Evolutionary conservation across 2,113 vertebrate genomes (phyloP), one percentile per base, ranked within the genome.

Genomic region (Rostratula benghalensis): DNA sequence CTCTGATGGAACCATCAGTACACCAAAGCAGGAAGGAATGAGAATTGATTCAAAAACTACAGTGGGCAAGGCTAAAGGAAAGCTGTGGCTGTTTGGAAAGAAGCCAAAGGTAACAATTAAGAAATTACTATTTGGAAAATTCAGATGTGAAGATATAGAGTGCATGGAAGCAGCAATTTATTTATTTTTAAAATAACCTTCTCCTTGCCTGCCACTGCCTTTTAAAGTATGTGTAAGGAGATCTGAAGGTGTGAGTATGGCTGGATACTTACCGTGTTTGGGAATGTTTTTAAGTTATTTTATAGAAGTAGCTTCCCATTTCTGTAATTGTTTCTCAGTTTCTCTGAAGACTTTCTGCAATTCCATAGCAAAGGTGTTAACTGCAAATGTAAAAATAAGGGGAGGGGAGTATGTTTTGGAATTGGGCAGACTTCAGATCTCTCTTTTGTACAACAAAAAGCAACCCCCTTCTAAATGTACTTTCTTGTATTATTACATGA

Each of bases 61-160:
- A 8, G 98, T 99, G 35, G 98, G 98, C 97, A 99, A 98, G 94
- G 97, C 99, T 96, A 99, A 99, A 98, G 99, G 99, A 98, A 99
- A 99, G 86, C 98, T 99, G 81, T 99, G 99, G 99, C 98, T 99
- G 31, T 99, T 99, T 97, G 99, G 99, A 95, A 99, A 99, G 98
- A 99, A 99, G 97, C 99, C 99, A 94, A 99, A 99, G 99, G 99
- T 99, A 98, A 97, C 95, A 96, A 57, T 83, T 81, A 68, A 86
- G 41, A 92, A 91, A 89, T 96, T 94, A 67, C 41, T 94, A 6
- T 78, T 85, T 21, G 14, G 41, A 91, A 89, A 87, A 95, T 45
- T 30, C 65, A 90, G 94, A 57, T 53, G 43, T 54, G 46, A 93
- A 33, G 10, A n/a, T 70, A 45, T 31, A 81, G 69, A 89, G 53